Base-by-base conservation (phyloP, 1,140 invertebrate species). In the Plectrocnemia conspersa region DNA sequence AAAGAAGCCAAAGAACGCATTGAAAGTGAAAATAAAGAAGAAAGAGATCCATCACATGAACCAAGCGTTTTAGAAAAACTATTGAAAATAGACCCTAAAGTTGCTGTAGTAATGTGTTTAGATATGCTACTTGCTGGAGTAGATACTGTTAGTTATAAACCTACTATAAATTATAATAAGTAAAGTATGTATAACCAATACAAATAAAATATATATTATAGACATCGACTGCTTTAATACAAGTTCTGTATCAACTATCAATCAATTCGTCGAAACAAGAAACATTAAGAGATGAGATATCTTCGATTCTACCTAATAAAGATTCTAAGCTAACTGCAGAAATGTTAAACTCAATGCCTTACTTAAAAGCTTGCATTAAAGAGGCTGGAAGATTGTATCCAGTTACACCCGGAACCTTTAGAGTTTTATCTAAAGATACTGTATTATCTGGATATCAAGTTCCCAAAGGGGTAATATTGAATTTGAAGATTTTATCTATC, bases 81-180 rank as follows among this genome's bases (percentile, higher is more conserved):
- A 35, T 64, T 76, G 6, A 73, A 64, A 59, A 76, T 76, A 13
- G 73, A 78, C 59, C 71, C 75, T 60, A 69, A 70, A 65, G 69
- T 73, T 21, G 82, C 82, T 1, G 62, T 75, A 11, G 73, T 79
- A 1, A 85, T 89, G 79, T 80, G 82, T 2, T 73, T 79, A 53
- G 87, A 90, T 64, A 83, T 86, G 77, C 54, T 89, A 18, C 75
- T 85, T 47, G 85, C 84, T 13, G 86, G 86, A 40, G 78, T 88
- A 23, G 86, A 89, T 69, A 89, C 85, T 58, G 83, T 86, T 70
- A 73, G 65, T 63, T 22, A n/a, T n/a, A n/a, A n/a, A n/a, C n/a
- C n/a, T n/a, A n/a, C n/a, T n/a, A n/a, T n/a, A n/a, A n/a, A n/a
- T n/a, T n/a, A n/a, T n/a, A n/a, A n/a, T n/a, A n/a, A n/a, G n/a